These are phyloP conservation scores for Odontomachus brunneus DNA, from an alignment of 1,140 invertebrate species.

Conservation along the genomic window DNA sequence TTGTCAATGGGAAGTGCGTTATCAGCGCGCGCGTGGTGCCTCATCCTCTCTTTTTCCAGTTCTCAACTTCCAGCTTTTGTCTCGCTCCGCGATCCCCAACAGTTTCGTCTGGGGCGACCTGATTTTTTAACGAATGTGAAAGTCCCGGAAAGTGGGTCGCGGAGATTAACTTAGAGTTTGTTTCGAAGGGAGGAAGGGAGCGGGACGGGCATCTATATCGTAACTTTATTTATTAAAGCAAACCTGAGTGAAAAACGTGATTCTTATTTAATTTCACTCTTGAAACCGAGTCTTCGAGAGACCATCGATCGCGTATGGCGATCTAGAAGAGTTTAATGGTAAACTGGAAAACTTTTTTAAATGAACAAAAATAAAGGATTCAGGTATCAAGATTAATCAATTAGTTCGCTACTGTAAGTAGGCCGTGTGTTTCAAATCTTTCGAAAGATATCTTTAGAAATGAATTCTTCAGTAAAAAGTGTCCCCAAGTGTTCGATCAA, in stretches of 20 bases:
- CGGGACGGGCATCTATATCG: background rate
- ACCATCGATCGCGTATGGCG: background rate
- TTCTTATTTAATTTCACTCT: background rate
- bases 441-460: background rate
- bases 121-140: conserved; percentile 61
- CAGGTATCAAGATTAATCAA: background rate
- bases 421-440: background rate
- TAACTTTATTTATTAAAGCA: conserved; percentile 25
- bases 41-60: conserved; percentile 68
- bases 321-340: background rate
- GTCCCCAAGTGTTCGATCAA: background rate
- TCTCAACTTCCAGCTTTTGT: conserved; percentile 54
- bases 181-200: background rate
- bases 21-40: conserved; percentile 75
- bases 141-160: conserved; percentile 47
- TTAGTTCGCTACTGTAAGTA: background rate
- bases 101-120: conserved; percentile 58
- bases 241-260: background rate
- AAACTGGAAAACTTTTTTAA: background rate
- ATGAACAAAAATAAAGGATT: conserved; percentile 9
- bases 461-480: background rate
- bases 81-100: conserved; percentile 24
- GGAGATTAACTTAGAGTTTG: conserved; percentile 39
- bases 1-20: conserved; percentile 83
- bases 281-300: background rate